phyloP scores from a whole-genome alignment of 64 coral and sea anemone genomes.

The Pocillopora damicornis region DNA sequence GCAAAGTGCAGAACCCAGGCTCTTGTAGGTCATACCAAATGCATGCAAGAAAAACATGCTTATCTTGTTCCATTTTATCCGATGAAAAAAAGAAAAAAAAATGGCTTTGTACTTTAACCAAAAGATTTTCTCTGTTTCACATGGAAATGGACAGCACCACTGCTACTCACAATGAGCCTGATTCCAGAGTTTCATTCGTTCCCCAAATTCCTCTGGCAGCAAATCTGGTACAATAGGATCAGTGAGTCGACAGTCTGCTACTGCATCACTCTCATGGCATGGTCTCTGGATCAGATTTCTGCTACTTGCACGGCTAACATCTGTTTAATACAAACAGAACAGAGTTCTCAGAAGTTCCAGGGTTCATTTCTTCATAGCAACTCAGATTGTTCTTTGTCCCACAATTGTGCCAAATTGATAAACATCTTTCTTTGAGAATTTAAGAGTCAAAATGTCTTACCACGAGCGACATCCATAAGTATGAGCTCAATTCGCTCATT shows the following conservation, averaged over 20 bases:
- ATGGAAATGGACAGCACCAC: neutral
- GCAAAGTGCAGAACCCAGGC: neutral
- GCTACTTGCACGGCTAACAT: constrained; percentile 56
- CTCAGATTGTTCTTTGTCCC: no score
- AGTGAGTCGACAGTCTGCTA: constrained; percentile 69
- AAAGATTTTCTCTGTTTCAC: no score
- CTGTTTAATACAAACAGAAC: constrained; percentile 41
- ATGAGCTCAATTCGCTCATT: constrained; percentile 74
- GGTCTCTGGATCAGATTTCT: constrained; percentile 68
- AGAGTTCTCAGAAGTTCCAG: neutral
- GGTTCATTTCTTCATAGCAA: no score
- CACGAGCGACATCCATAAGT: constrained; percentile 83
- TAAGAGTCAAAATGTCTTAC: constrained; percentile 30
- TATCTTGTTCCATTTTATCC: no score
- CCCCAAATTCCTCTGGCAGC: constrained; percentile 47
- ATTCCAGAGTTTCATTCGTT: constrained; percentile 69
- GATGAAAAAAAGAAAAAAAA: no score
- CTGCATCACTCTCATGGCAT: constrained; percentile 80
- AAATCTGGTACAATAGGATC: constrained; percentile 57
- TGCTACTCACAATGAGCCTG: constrained; percentile 75
- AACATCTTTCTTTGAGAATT: neutral
- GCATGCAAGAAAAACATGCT: no score
- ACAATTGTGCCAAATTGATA: neutral
- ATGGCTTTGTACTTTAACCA: no score
- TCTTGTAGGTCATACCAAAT: no score